Evolutionary conservation across 2,888 invertebrate species (phyloP).

Genomic region (Ophion obscuratus): DNA sequence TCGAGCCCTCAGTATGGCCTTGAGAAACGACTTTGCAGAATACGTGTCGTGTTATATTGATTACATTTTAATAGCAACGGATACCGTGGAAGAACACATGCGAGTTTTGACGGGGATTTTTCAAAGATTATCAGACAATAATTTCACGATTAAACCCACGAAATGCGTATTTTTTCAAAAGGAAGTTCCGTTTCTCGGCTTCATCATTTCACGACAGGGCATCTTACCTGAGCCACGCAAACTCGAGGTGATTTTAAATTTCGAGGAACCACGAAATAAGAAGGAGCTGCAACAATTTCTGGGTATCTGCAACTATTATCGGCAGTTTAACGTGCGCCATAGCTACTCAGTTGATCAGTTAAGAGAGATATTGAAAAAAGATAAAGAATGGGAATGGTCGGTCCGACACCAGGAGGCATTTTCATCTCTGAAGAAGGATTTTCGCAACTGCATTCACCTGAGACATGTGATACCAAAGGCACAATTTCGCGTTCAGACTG

Average conservation of each 20-base stretch:
- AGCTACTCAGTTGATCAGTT: not conserved
- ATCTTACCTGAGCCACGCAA: not conserved
- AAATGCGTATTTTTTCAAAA: not conserved
- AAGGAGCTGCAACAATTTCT: not conserved
- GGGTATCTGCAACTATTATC: not conserved
- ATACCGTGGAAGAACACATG: not conserved
- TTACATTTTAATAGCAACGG: not conserved
- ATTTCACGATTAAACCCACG: not conserved
- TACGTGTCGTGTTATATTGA: slow-evolving; percentile 3
- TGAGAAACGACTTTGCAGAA: not conserved
- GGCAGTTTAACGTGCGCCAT: not conserved
- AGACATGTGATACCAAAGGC: not conserved
- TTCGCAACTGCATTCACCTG: not conserved
- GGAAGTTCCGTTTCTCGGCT: not conserved
- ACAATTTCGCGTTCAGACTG: not conserved
- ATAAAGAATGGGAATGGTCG: not conserved
- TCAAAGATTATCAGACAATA: not conserved
- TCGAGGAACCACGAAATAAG: not conserved
- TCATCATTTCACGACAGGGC: not conserved
- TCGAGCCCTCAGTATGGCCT: not conserved
- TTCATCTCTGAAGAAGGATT: not conserved
- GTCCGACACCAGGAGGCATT: not conserved
- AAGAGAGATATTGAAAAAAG: not conserved
- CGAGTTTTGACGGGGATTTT: not conserved
- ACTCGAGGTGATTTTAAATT: not conserved